Conservation (phyloP, 2,797 vertebrate genomes). For the Natrix natrix region DNA sequence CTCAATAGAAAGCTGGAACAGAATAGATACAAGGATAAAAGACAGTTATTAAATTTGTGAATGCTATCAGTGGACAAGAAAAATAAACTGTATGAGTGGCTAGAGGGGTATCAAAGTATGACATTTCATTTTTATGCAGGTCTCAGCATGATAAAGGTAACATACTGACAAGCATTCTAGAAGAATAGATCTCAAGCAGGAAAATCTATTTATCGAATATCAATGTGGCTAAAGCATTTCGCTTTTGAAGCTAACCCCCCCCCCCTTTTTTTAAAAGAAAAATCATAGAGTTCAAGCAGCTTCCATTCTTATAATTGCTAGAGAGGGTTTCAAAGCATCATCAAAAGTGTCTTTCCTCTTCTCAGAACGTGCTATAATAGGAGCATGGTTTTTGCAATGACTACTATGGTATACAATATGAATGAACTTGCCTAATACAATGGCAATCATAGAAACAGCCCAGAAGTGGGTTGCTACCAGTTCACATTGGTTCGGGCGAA, state of each 20-base stretch:
- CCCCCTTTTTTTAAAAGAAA: not conserved
- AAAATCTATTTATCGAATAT: constrained; percentile 61
- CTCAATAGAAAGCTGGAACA: constrained; percentile 66
- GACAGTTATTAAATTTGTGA: constrained; percentile 77
- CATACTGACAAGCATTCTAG: constrained; percentile 60
- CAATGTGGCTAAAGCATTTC: constrained; percentile 56
- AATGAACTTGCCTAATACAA: not conserved
- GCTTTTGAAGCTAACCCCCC: constrained; percentile 51
- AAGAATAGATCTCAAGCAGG: constrained; percentile 58
- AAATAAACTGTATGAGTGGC: constrained; percentile 70
- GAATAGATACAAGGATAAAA: constrained; percentile 70
- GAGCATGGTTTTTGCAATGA: not conserved
- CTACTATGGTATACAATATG: not conserved
- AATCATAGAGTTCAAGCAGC: constrained; percentile 48
- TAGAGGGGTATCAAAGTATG: constrained; percentile 70
- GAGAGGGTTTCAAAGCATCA: constrained; percentile 5
- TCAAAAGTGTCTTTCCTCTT: constrained; percentile 30
- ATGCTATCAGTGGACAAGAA: constrained; percentile 71
- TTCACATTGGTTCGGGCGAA: too few relatives aligned
- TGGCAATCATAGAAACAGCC: not conserved
- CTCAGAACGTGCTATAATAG: not conserved
- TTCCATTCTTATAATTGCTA: constrained; percentile 42
- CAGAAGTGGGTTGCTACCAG: too few relatives aligned
- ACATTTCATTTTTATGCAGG: constrained; percentile 75
- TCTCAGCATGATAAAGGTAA: constrained; percentile 69